phyloP scores from a whole-genome alignment of 53 echinoderm and acorn worm genomes.

The Henricia sp. region DNA sequence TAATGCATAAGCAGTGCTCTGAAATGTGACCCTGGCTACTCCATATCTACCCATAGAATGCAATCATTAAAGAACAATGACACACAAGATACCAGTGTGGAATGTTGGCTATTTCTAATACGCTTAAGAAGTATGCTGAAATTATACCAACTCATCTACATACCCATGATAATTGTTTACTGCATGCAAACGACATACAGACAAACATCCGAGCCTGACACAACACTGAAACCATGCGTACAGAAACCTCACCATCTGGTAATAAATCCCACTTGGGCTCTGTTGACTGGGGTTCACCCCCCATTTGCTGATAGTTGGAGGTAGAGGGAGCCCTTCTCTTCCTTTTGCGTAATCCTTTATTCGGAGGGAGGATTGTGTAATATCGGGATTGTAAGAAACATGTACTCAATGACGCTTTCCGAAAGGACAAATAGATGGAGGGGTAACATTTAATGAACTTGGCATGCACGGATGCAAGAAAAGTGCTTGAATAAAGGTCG shows the following conservation, averaged over 20 bases:
- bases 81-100: neutral
- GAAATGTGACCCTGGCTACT: no score
- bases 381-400: neutral
- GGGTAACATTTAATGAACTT: no score
- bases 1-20: no score
- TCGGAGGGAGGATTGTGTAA: neutral
- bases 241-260: conserved; percentile 41
- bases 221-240: neutral
- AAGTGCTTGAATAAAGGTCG: no score
- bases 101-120: neutral
- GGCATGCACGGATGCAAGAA: no score
- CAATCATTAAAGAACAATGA: no score
- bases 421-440: no score
- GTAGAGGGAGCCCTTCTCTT: conserved; percentile 1
- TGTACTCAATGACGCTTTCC: neutral
- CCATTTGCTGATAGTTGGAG: neutral
- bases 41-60: no score
- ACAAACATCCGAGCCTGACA: neutral
- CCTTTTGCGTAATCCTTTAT: conserved; percentile 33
- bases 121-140: neutral
- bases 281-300: neutral
- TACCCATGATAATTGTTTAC: neutral
- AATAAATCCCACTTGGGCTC: conserved; percentile 11
- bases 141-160: neutral
- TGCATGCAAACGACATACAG: neutral